Conservation (phyloP, 2,113 vertebrate genomes). For the Setophaga petechia region DNA sequence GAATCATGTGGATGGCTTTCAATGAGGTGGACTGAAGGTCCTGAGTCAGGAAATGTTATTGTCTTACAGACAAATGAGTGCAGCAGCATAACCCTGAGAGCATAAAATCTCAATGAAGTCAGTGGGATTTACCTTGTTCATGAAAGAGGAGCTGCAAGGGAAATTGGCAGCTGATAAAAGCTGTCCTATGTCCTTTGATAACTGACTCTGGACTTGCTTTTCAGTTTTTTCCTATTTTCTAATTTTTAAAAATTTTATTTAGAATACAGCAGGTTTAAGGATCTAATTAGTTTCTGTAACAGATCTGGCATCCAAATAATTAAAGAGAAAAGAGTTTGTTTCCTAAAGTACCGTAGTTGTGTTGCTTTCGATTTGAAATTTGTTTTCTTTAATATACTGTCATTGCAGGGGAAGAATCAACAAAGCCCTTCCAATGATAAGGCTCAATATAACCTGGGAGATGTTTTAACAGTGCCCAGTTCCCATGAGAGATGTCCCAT, state of each 20-base stretch:
- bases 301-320: neutral
- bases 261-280: neutral
- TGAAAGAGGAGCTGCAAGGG: neutral
- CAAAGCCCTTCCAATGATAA: neutral
- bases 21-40: neutral
- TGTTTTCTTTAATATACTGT: neutral
- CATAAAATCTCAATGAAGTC: neutral
- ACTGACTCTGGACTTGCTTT: neutral
- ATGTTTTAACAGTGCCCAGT: neutral
- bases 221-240: neutral
- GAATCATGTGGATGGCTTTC: neutral
- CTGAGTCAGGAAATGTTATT: neutral
- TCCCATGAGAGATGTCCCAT: neutral
- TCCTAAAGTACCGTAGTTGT: neutral
- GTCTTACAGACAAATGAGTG: accelerated
- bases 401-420: neutral
- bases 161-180: neutral
- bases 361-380: neutral
- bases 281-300: neutral
- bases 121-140: neutral
- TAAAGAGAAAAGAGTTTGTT: neutral
- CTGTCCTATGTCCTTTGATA: neutral
- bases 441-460: neutral
- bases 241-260: neutral
- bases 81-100: neutral